Percentiles rank a stretch among this genome's conserved stretches.
These are phyloP conservation scores for Caranx ignobilis DNA, from an alignment of 2,113 vertebrate species.

Conservation along the genomic window DNA sequence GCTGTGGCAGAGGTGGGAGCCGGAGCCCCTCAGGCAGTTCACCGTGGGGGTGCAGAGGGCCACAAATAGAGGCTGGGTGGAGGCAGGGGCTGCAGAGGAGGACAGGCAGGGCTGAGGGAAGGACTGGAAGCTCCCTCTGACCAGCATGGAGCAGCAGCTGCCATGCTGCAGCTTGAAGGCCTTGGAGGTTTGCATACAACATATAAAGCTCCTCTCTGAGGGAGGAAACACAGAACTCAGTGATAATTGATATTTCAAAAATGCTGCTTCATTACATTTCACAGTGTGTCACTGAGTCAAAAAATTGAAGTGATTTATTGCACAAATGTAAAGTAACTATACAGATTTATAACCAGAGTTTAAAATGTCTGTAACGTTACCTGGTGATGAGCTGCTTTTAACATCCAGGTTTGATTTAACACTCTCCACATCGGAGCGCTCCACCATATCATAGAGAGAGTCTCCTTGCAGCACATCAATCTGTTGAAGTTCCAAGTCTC, in stretches of 20 bases:
- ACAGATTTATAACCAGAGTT: neutral
- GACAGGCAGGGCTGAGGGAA: constrained; percentile 27
- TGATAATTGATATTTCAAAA: neutral
- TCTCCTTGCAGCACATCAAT: constrained; percentile 83
- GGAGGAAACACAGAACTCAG: constrained; percentile 3
- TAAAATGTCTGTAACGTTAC: constrained; percentile 47
- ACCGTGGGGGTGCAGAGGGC: constrained; percentile 84
- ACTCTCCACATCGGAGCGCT: constrained; percentile 57
- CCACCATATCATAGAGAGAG: constrained; percentile 78
- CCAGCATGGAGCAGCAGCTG: constrained; percentile 77
- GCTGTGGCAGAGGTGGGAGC: constrained; percentile 16
- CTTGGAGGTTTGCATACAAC: constrained; percentile 85
- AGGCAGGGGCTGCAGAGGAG: constrained; percentile 16
- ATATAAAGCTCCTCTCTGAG: constrained; percentile 85
- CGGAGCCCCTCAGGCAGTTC: constrained; percentile 6
- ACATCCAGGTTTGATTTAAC: constrained; percentile 66
- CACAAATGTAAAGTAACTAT: neutral
- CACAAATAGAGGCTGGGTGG: constrained; percentile 74
- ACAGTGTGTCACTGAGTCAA: no score
- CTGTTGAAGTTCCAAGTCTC: constrained; percentile 52
- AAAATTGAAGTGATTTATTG: no score
- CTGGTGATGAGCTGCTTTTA: constrained; percentile 52
- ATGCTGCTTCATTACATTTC: no score
- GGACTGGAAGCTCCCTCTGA: constrained; percentile 77
- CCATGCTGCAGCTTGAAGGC: constrained; percentile 77